A percentile compares a stretch with the other conserved stretches of the same genome.
Conservation (phyloP, 2,797 vertebrate species). For the Sus cebifrons region DNA sequence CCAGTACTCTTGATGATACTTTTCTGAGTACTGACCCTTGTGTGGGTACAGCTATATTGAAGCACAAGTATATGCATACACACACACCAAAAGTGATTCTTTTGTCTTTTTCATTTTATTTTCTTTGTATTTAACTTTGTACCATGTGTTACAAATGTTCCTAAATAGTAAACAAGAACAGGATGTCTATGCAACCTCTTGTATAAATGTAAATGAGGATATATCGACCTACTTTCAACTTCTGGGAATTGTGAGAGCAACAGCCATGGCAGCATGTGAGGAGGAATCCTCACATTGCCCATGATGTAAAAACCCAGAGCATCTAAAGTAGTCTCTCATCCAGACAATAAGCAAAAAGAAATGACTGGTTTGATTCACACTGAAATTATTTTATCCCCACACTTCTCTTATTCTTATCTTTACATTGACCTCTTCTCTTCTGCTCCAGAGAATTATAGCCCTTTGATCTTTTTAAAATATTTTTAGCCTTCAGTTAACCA, state of each 20-base stretch:
- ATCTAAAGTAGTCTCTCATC: background rate
- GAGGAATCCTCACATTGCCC: background rate
- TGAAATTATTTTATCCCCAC: background rate
- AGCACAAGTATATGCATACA: background rate
- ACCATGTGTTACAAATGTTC: background rate
- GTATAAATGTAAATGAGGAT: background rate
- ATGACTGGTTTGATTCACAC: background rate
- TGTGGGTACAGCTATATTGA: background rate
- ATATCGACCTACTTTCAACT: background rate
- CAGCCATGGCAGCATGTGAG: fast-evolving
- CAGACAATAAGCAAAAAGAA: background rate
- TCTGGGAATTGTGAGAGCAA: background rate
- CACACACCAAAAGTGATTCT: background rate
- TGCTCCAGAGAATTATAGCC: background rate
- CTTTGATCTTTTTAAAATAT: background rate
- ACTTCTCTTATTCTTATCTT: background rate
- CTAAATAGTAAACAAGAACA: background rate
- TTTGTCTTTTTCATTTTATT: background rate
- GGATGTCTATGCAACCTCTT: background rate
- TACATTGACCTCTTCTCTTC: background rate
- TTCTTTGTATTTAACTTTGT: background rate
- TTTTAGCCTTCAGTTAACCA: background rate
- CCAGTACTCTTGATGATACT: background rate
- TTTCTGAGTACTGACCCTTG: background rate
- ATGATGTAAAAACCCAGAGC: background rate